A percentile compares a stretch with the other conserved stretches of the same genome.
Conservation (phyloP, 1,140 invertebrate species). For the Vanessa tameamea region DNA sequence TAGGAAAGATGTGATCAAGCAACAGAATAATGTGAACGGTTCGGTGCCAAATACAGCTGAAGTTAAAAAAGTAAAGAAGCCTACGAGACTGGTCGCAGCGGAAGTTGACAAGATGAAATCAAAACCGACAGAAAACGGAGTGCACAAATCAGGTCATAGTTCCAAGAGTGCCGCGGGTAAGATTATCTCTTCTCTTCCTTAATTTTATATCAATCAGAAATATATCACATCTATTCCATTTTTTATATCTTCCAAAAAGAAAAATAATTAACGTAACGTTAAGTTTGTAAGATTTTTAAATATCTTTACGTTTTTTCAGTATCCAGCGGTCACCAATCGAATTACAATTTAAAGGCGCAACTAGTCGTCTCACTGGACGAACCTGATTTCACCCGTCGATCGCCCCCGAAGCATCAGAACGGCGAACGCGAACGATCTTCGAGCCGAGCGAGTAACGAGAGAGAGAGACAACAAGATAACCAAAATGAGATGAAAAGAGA, state of each 20-base stretch:
- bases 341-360: conserved; percentile 68
- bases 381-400: conserved; percentile 49
- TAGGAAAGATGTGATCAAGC: conserved; percentile 75
- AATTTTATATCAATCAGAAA: background rate
- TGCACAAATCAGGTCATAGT: conserved; percentile 50
- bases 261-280: no score
- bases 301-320: conserved; percentile 38
- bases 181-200: background rate
- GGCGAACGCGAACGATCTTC: conserved; percentile 47
- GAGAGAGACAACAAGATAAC: conserved; percentile 26
- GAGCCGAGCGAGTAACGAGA: conserved; percentile 35
- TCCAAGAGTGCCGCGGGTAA: conserved; percentile 50
- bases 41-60: conserved; percentile 48
- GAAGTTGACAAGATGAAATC: conserved; percentile 63
- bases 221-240: background rate
- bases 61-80: conserved; percentile 65
- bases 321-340: conserved; percentile 44
- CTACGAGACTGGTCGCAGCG: conserved; percentile 50
- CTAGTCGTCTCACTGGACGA: conserved; percentile 72
- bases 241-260: no score
- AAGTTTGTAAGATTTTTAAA: no score
- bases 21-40: conserved; percentile 66
- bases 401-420: conserved; percentile 52
- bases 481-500: conserved; percentile 43
- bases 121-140: conserved; percentile 63